phyloP scores from a whole-genome alignment of 2,113 vertebrate genomes.

The Dermatemys mawii region DNA sequence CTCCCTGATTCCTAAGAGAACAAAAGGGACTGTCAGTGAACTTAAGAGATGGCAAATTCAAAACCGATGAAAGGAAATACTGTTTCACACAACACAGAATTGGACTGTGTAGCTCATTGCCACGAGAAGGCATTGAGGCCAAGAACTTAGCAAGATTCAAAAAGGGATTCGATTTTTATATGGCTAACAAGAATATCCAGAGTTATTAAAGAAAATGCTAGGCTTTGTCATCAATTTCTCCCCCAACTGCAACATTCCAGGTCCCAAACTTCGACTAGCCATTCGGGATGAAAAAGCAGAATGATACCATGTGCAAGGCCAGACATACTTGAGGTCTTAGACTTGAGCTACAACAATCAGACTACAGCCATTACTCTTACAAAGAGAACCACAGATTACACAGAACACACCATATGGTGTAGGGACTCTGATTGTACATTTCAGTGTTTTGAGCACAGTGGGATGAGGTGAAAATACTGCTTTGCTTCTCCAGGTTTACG shows the following conservation, averaged over 20 bases:
- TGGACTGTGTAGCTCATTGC: conserved; percentile 8
- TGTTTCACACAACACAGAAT: background rate
- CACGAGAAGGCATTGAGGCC: background rate
- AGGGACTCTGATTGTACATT: background rate
- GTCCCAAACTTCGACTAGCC: background rate
- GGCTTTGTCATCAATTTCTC: background rate
- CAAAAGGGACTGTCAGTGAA: background rate
- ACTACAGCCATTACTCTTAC: background rate
- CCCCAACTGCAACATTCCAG: background rate
- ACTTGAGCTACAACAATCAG: background rate
- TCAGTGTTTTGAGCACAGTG: background rate
- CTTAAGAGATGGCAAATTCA: conserved; percentile 19
- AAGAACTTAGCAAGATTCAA: conserved; percentile 1
- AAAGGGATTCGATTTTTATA: background rate
- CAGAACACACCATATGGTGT: background rate
- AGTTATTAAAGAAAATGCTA: background rate
- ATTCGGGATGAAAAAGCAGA: background rate
- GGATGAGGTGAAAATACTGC: background rate
- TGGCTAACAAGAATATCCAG: background rate
- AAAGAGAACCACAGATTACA: background rate
- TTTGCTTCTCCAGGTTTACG: conserved; percentile 40
- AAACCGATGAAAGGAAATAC: background rate
- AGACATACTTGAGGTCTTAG: background rate
- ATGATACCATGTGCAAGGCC: background rate
- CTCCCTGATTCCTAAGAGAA: conserved; percentile 8